phyloP scores from a whole-genome alignment of 1,140 invertebrate genomes.

The Lepidurus couesii region DNA sequence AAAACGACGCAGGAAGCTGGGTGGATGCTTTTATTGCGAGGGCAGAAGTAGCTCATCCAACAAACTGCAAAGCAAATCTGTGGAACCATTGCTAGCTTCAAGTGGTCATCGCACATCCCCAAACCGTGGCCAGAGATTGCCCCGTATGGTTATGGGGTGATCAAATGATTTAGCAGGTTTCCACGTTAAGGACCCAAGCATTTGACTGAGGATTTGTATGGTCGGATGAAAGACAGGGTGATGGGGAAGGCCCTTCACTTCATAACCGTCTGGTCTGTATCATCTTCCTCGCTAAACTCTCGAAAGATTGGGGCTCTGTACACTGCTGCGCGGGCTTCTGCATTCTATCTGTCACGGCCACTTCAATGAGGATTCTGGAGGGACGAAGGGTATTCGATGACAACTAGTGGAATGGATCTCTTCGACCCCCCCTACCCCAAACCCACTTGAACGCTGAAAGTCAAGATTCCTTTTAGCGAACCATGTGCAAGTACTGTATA shows the following conservation, averaged over 20 bases:
- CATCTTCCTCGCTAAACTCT: background rate
- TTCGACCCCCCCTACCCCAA: background rate
- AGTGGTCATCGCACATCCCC: too few relatives aligned
- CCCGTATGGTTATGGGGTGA: too few relatives aligned
- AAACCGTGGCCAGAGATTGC: too few relatives aligned
- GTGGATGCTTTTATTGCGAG: too few relatives aligned
- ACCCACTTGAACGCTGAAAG: background rate
- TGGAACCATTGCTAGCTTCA: too few relatives aligned
- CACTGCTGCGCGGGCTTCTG: background rate
- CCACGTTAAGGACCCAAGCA: too few relatives aligned
- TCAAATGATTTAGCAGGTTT: too few relatives aligned
- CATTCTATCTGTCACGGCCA: background rate
- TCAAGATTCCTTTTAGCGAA: background rate
- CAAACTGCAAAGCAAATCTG: too few relatives aligned
- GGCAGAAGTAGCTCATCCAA: too few relatives aligned
- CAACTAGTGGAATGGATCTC: constrained; percentile 15
- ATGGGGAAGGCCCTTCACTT: background rate
- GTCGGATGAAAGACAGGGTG: background rate
- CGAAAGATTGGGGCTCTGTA: background rate
- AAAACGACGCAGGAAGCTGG: too few relatives aligned
- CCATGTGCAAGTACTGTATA: background rate
- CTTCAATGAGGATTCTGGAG: constrained; percentile 1
- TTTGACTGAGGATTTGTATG: background rate
- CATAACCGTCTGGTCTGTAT: constrained; percentile 8
- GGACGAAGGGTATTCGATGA: background rate